Conservation (phyloP, 2,113 vertebrate genomes). For the Enhydra lutris region DNA sequence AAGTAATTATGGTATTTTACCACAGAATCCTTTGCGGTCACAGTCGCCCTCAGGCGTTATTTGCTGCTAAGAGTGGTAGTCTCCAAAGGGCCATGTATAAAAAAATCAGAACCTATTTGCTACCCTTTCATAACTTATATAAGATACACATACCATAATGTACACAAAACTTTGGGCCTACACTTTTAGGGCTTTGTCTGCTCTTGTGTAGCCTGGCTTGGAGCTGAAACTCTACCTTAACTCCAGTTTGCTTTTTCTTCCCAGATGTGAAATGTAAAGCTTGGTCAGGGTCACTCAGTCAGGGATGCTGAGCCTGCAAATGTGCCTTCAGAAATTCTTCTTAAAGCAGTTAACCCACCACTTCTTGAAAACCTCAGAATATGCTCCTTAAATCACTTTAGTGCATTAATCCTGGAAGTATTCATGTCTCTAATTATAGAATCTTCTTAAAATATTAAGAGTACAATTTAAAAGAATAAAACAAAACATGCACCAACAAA, state of each 20-base stretch:
- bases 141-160: not conserved
- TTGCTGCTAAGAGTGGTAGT: not conserved
- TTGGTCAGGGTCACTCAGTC: not conserved
- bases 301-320: not conserved
- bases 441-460: conserved; percentile 14
- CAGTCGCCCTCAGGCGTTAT: not conserved
- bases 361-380: not conserved
- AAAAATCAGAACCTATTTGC: not conserved
- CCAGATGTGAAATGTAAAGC: not conserved
- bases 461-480: not conserved
- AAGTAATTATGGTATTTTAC: not conserved
- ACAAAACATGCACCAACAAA: not conserved
- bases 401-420: not conserved
- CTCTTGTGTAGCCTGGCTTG: not conserved
- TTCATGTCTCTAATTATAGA: not conserved
- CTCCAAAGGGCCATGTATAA: not conserved
- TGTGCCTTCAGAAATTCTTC: conserved; percentile 22
- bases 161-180: not conserved
- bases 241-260: not conserved
- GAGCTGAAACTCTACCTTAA: not conserved
- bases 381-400: not conserved
- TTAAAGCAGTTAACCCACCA: not conserved
- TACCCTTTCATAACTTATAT: not conserved
- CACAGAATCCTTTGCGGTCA: not conserved
- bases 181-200: not conserved